A percentile compares a stretch with the other conserved stretches of the same genome.
These are phyloP conservation scores for Tetramorium alpestre DNA, from an alignment of 1,140 invertebrate species.

Conservation along the genomic window DNA sequence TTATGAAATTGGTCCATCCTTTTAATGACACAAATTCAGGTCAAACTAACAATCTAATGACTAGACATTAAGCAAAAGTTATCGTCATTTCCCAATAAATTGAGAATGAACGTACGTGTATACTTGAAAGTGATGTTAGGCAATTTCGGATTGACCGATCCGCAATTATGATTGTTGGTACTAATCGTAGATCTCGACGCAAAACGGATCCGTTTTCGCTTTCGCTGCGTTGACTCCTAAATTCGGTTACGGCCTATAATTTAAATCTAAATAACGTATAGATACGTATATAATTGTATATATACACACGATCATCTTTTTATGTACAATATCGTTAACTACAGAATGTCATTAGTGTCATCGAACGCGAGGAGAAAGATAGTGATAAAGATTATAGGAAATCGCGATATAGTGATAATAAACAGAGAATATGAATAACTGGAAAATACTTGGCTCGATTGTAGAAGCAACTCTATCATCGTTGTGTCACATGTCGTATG, in stretches of 20 bases:
- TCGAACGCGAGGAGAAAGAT: constrained; percentile 22
- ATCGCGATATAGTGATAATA: background rate
- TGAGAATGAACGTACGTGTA: constrained; percentile 68
- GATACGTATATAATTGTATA: constrained; percentile 75
- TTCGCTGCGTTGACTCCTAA: constrained; percentile 44
- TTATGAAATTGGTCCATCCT: background rate
- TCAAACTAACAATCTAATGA: constrained; percentile 82
- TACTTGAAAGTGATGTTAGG: constrained; percentile 76
- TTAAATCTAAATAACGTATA: constrained; percentile 72
- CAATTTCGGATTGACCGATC: constrained; percentile 70
- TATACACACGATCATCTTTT: constrained; percentile 74
- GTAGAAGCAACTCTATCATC: background rate
- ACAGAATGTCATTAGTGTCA: constrained; percentile 25
- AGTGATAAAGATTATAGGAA: background rate
- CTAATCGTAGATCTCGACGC: constrained; percentile 20
- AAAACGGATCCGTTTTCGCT: background rate
- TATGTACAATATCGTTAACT: constrained; percentile 74
- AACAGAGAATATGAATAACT: background rate
- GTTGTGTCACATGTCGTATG: background rate
- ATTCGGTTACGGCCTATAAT: constrained; percentile 72
- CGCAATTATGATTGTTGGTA: constrained; percentile 47
- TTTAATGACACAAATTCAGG: constrained; percentile 51
- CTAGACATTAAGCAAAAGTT: constrained; percentile 82
- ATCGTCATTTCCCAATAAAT: constrained; percentile 60
- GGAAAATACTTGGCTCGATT: constrained; percentile 9